Conservation (phyloP, 2,888 invertebrate genomes). For the Carabus problematicus region DNA sequence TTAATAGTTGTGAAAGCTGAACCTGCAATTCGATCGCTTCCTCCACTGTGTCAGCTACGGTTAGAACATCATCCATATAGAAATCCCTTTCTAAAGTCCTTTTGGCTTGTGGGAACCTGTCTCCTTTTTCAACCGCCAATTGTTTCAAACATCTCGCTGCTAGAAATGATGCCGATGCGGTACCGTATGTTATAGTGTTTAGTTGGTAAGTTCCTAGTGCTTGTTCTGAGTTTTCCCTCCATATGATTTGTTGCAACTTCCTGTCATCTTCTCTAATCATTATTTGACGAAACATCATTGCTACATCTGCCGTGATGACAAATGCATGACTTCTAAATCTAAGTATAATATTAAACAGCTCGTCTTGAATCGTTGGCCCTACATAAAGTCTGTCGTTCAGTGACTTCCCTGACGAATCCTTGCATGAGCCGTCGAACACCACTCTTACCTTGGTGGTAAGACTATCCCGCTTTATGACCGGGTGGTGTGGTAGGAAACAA, state of each 20-base stretch:
- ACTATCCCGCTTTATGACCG: conserved; percentile 50
- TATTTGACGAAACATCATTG: conserved; percentile 55
- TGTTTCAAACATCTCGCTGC: conserved; percentile 19
- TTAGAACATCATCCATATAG: conserved; percentile 28
- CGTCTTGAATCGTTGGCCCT: conserved; percentile 52
- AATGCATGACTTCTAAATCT: conserved; percentile 49
- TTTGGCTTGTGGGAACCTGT: conserved; percentile 13
- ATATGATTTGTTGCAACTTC: conserved; percentile 53
- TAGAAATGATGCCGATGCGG: conserved; percentile 25
- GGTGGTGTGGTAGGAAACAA: conserved; percentile 54
- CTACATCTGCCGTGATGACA: conserved; percentile 53
- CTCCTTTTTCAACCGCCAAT: conserved; percentile 25
- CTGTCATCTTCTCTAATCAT: conserved; percentile 47
- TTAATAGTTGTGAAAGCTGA: conserved; percentile 19
- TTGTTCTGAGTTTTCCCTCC: conserved; percentile 46
- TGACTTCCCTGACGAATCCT: conserved; percentile 48
- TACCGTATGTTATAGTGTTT: conserved; percentile 35
- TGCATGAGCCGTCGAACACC: conserved; percentile 51
- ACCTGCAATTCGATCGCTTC: conserved; percentile 11
- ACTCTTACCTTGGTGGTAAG: conserved; percentile 52
- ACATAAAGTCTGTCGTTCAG: conserved; percentile 51
- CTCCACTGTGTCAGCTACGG: conserved; percentile 9
- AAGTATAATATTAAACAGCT: conserved; percentile 50
- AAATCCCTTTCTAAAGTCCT: conserved; percentile 17
- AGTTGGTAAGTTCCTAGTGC: conserved; percentile 8